Evolutionary conservation across 2,797 vertebrate genomes (phyloP), one percentile per base, ranked within the genome.

Genomic region (Leucoraja ocellata): DNA sequence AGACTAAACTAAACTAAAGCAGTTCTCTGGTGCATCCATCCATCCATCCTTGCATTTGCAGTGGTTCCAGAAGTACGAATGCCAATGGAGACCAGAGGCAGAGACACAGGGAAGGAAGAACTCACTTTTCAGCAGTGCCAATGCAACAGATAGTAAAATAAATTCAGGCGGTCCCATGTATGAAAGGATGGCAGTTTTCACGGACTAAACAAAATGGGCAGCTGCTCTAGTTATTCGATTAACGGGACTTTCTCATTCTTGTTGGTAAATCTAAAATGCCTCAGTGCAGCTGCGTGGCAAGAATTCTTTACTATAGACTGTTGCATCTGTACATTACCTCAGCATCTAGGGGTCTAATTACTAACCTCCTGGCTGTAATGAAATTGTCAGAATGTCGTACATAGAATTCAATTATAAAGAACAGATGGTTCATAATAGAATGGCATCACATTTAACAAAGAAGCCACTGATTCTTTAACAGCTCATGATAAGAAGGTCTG

Each of bases 401-500:
- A 61, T 61, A 86, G 25, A 86, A 58, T 13, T 4, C 4, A 63
- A n/a, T 86, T 88, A 68, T 68, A 36, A 88, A 68, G 61, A 32
- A 68, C n/a, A 23, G 32, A 88, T 18, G 14, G 65, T 68, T 68
- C 16, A 88, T 88, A 88, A 65, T 68, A 36, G 84, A 86, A 86
- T 86, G 83, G 83, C 4, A 63, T 86, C 28, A 18, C 58, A 28
- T 86, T 63, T 61, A 86, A 36, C 21, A 68, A 74, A 73, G 68
- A 54, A 28, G 36, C 90, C 90, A 28, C 0, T 71, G 68, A 54
- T 54, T 74, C 23, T 74, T 39, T 91, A 91, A 74, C 21, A 91
- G 90, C 65, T 1, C 71, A 74, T 91, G 90, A 74, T 91, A 91
- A 73, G 65, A 23, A 74, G 90, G 90, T 74, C 36, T 54, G 14